These are phyloP conservation scores for Protophormia terraenovae DNA, from an alignment of 2,888 invertebrate species.

Conservation along the genomic window DNA sequence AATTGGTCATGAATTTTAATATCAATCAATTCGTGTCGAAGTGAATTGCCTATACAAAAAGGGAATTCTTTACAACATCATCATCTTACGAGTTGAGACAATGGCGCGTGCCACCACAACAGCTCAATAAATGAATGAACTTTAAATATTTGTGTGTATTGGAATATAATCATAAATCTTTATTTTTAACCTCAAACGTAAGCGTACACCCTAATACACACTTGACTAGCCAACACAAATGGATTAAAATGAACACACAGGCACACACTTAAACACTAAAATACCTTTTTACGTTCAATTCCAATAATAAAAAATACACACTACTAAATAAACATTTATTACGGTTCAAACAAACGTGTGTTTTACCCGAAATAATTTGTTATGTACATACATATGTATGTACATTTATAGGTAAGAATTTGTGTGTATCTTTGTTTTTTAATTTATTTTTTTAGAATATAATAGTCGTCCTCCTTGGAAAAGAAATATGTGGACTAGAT, in stretches of 20 bases:
- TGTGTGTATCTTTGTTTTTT: too few species aligned
- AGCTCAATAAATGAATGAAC: slow-evolving; percentile 36
- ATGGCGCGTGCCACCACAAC: slow-evolving; percentile 30
- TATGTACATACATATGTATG: neutral
- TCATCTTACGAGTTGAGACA: neutral
- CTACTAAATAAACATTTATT: slow-evolving; percentile 28
- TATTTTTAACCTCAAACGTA: slow-evolving; percentile 3
- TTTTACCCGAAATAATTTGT: slow-evolving; percentile 19
- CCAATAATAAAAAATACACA: neutral
- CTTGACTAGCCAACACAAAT: neutral
- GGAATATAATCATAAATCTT: slow-evolving; percentile 29
- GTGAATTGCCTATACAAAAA: slow-evolving; percentile 4
- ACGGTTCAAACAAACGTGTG: slow-evolving; percentile 36
- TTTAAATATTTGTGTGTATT: slow-evolving; percentile 37
- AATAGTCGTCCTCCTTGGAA: too few species aligned
- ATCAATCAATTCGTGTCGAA: slow-evolving; percentile 35
- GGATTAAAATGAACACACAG: neutral
- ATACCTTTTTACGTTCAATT: slow-evolving; percentile 12
- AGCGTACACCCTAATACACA: neutral
- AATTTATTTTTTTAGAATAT: too few species aligned
- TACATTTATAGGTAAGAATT: too few species aligned
- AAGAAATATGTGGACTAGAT: too few species aligned
- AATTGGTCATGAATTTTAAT: neutral
- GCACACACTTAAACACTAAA: neutral
- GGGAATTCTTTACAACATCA: slow-evolving; percentile 1